A percentile compares a stretch with the other conserved stretches of the same genome.
These are phyloP conservation scores for Bimastos eiseni DNA, from an alignment of 2,888 invertebrate genomes.

Conservation along the genomic window DNA sequence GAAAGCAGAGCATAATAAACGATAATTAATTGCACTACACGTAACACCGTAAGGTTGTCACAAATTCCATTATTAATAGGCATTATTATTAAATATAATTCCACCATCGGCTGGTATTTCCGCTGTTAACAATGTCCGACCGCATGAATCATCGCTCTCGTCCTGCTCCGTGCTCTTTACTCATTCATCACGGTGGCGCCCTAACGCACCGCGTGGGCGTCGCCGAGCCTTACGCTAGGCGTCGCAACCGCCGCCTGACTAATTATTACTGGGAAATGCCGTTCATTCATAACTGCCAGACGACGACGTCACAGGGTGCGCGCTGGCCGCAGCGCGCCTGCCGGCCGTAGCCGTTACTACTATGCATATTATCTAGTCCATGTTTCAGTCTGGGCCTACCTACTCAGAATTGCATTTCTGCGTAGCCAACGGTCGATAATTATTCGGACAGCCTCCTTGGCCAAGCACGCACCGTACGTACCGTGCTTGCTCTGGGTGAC, in stretches of 20 bases:
- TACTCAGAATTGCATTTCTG: background rate
- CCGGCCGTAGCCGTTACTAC: background rate
- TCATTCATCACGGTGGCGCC: background rate
- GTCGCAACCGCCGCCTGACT: background rate
- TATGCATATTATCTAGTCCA: background rate
- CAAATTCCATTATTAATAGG: background rate
- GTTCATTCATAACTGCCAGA: background rate
- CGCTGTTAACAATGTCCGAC: background rate
- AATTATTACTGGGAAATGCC: background rate
- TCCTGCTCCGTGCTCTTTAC: background rate
- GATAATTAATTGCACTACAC: background rate
- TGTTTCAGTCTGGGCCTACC: background rate
- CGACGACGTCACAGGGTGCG: background rate
- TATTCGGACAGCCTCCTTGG: background rate
- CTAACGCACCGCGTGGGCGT: constrained; percentile 5
- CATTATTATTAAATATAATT: background rate
- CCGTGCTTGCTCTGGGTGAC: background rate
- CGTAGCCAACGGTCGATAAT: background rate
- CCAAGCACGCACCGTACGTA: background rate
- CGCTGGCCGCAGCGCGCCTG: background rate
- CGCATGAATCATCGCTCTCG: background rate
- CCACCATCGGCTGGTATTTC: background rate
- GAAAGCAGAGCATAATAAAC: background rate
- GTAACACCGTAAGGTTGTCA: background rate
- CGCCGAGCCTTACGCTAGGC: background rate